Evolutionary conservation across 2,797 vertebrate species (phyloP).

Genomic region (Odontamblyopus rebecca): DNA sequence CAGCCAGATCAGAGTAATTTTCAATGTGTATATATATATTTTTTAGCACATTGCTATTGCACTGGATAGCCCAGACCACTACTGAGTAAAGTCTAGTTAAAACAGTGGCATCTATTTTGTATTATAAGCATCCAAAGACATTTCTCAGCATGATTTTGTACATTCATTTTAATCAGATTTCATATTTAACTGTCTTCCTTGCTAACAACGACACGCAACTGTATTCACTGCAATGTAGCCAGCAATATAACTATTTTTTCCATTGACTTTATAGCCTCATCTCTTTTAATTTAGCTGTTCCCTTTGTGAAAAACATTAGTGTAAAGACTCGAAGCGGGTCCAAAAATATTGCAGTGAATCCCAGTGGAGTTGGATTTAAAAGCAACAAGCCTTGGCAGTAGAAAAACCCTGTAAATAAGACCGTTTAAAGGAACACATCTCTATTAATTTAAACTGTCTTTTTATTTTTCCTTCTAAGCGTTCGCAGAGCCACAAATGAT

Average conservation of each 20-base stretch:
- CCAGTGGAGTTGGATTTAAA: not conserved
- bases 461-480: conserved; percentile 37
- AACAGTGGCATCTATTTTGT: too few species aligned
- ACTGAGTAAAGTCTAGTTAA: too few species aligned
- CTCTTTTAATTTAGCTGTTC: conserved; percentile 4
- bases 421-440: conserved; percentile 49
- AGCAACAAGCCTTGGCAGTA: not conserved
- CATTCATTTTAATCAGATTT: not conserved
- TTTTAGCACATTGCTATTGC: too few species aligned
- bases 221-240: not conserved
- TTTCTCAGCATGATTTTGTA: too few species aligned
- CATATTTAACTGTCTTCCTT: not conserved
- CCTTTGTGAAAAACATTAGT: not conserved
- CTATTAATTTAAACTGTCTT: conserved; percentile 57
- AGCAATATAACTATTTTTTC: not conserved
- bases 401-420: conserved; percentile 41
- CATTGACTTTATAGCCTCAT: not conserved
- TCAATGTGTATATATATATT: too few species aligned
- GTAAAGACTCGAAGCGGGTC: not conserved
- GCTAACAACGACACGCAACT: not conserved
- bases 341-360: conserved; percentile 11
- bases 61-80: too few species aligned
- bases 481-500: conserved; percentile 42
- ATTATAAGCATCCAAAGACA: too few species aligned
- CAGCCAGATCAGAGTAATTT: too few species aligned